Evolutionary conservation across 2,888 invertebrate genomes (phyloP).

Genomic region (Lasioglossum marginatum): DNA sequence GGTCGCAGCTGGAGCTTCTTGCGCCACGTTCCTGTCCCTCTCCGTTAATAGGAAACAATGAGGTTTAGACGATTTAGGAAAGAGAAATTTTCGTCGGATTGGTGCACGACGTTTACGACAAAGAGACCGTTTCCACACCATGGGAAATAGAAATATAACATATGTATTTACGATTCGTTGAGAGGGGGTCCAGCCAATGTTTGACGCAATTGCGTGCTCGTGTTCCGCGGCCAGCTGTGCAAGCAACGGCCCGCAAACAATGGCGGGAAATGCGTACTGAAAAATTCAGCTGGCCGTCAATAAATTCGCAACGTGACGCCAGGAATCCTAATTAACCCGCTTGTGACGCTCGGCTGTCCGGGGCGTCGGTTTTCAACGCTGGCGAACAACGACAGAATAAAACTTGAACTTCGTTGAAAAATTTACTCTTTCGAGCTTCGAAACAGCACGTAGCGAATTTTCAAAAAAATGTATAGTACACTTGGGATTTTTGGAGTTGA

Average conservation of each 20-base stretch:
- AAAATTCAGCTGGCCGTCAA: conserved; percentile 63
- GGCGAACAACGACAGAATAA: background rate
- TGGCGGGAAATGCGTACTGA: conserved; percentile 77
- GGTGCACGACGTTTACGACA: background rate
- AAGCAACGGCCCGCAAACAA: conserved; percentile 63
- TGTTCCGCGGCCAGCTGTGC: conserved; percentile 50
- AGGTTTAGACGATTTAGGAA: background rate
- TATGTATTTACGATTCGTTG: conserved; percentile 30
- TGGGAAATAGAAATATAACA: conserved; percentile 6
- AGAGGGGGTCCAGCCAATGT: conserved; percentile 25
- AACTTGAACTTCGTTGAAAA: background rate
- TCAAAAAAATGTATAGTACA: no score
- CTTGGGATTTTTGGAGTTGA: background rate
- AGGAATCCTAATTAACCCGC: conserved; percentile 63
- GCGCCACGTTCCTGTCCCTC: background rate
- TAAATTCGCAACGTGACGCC: conserved; percentile 57
- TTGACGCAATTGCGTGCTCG: conserved; percentile 64
- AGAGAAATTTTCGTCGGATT: conserved; percentile 1
- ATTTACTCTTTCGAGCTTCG: background rate
- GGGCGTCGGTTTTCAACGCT: background rate
- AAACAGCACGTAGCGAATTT: background rate
- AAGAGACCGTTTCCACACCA: conserved; percentile 2
- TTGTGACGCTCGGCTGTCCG: conserved; percentile 17
- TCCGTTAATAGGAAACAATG: conserved; percentile 6
- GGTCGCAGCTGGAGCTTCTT: conserved; percentile 13